phyloP scores from a whole-genome alignment of 2,113 vertebrate species.

The Diadophis punctatus region DNA sequence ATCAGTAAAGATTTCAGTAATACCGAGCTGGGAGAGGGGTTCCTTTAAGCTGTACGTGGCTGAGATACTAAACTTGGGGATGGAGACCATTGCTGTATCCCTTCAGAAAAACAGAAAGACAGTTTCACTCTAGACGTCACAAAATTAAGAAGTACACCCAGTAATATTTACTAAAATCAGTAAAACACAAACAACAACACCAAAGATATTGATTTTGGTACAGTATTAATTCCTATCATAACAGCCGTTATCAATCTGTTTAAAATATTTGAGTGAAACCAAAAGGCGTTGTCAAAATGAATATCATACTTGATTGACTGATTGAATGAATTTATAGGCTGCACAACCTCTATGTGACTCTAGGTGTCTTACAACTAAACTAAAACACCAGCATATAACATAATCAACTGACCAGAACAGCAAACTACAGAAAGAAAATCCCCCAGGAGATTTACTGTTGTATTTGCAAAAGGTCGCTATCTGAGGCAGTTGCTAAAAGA shows the following conservation, averaged over 20 bases:
- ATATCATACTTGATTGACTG: neutral
- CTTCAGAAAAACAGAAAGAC: slow-evolving; percentile 22
- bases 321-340: neutral
- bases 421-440: no score
- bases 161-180: neutral
- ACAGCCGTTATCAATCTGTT: neutral
- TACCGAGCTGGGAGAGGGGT: slow-evolving; percentile 70
- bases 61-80: slow-evolving; percentile 81
- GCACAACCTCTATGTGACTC: neutral
- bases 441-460: no score
- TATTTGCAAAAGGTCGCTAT: no score
- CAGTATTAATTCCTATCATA: neutral
- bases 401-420: no score
- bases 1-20: slow-evolving; percentile 69
- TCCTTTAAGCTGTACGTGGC: slow-evolving; percentile 61
- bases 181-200: neutral
- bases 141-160: neutral
- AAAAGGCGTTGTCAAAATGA: neutral
- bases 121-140: neutral
- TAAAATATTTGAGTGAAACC: neutral
- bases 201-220: no score
- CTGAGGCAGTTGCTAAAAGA: no score
- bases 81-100: slow-evolving; percentile 66
- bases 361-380: neutral
- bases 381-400: neutral